Base-by-base conservation (phyloP, 2,888 invertebrate genomes). In the Phrixothrix hirtus region DNA sequence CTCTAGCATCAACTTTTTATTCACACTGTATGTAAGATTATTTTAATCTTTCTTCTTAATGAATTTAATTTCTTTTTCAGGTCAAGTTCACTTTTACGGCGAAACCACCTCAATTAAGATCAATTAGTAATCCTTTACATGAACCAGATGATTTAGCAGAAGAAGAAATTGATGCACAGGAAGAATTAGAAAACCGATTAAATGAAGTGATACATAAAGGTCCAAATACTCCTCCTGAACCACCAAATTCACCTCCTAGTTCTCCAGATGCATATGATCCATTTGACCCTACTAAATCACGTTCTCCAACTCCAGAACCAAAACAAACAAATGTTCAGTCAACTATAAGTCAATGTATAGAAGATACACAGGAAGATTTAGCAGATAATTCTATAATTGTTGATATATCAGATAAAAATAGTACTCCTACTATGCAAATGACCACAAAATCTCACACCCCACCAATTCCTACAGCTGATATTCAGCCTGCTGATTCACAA, bases 241-340 rank as follows among this genome's bases (percentile, higher is more conserved):
- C 84, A 0, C 86, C 85, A 39, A 82, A 81, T 50, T 84, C 85
- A 4, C 84, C 84, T 1, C 85, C 84, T 0, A 84, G 84, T 55
- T 85, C 89, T 9, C 89, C 89, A 0, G 90, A 91, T 74, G 91
- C 86, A 1, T 93, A 93, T 75, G 92, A 93, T 83, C 93, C 93
- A 1, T 93, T 92, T 75, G 92, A 93, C 75, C 93, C 93, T 0
- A 92, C 93, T 5, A 89, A 90, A 72, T 91, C 92, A 0, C 77
- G 87, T 12, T 86, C 87, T 9, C 83, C 82, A 0, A 83, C 85
- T 0, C 84, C 83, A 0, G 77, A 80, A 62, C 72, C 76, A 57
- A 60, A 67, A 30, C 55, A 62, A 38, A 54, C 48, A 3, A 53
- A 45, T 36, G 37, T 25, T 9, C 49, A 55, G 25, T 45, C 51